Evolutionary conservation across 2,888 invertebrate genomes (phyloP), one percentile per base, ranked within the genome.

Genomic region (Orthonevra nobilis): DNA sequence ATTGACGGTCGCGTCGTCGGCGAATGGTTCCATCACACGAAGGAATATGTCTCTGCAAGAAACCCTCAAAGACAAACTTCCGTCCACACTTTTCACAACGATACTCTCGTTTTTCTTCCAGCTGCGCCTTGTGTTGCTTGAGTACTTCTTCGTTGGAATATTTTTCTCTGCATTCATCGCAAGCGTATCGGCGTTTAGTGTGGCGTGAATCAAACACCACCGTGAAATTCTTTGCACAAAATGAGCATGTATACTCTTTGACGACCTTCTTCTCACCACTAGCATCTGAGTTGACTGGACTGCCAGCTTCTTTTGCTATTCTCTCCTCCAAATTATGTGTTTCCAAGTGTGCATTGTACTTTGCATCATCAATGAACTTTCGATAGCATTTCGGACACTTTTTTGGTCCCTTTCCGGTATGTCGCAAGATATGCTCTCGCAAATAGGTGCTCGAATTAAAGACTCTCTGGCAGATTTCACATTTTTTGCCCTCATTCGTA

Each of bases 21-120:
- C 88, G 88, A 50, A 88, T 87, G 28, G 87, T 89, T 12, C 88
- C 88, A 84, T 88, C 89, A 72, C 88, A 88, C 15, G 85, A 85
- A 10, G 88, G 88, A 72, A 87, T 68, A 81, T 88, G 88, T 1
- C 88, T 85, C 46, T 88, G 88, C 15, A 88, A 81, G 82, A 88
- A 88, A 4, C 88, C 88, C 46, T 88, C 88, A 6, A 88, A 88
- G 1, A 88, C 89, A 19, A 88, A 88, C 61, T 87, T 87, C 10
- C 88, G 83, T 0, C 89, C 88, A 54, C 88, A 88, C 0, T 87
- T 86, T 1, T 86, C 86, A 56, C 88, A 88, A 50, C 84, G 85
- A 15, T 87, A 88, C 9, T 88, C 89, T 0, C 88, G 86, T 60
- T 88, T 88, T 66, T 89, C 87, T 28, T 87, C 89, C 4, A 88